Evolutionary conservation across 2,797 vertebrate species (phyloP), one percentile per base, ranked within the genome.

Genomic region (Muraenolepis orangiensis): DNA sequence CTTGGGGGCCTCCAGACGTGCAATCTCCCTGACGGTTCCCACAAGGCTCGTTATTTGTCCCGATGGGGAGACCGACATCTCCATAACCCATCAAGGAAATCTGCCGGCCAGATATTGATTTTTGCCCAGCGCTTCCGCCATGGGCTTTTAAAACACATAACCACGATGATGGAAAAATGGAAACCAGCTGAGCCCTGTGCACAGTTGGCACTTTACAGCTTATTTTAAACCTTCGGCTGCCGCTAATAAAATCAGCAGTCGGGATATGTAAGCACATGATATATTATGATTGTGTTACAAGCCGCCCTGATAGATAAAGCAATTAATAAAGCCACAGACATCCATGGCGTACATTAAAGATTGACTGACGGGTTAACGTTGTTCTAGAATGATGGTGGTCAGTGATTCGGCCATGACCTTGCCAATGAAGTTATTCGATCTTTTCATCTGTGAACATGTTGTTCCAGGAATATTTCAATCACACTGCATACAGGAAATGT

Each of bases 131-230:
- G 77, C 67, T 69, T 76, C 71, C 70, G 86, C 70, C 70, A 72
- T 80, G 78, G 77, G 77, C 51, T 42, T 80, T 88, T 31, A 78
- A n/a, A 86, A 86, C 38, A 73, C 70, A 78, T 81, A 85, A 72
- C 74, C 72, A 68, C 31, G 46, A 89, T 82, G 89, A 91, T 84
- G 88, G 77, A 78, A 76, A 87, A 91, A 92, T 92, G 84, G 51
- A 87, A 91, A 89, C 84, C 91, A 91, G 81, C 85, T 90, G 90
- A 90, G 80, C 57, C 75, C 70, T 66, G 69, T 30, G 69, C 74
- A 77, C 76, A 76, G 75, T 81, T 87, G 83, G 75, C 83, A 82
- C 80, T 81, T 88, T 70, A 81, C 75, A 80, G 75, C 42, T 73
- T 67, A 80, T 73, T n/a, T 73, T 81, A 85, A 90, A 83, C 73